Evolutionary conservation across 1,140 invertebrate species (phyloP).

Genomic region (Propsilocerus akamusi): DNA sequence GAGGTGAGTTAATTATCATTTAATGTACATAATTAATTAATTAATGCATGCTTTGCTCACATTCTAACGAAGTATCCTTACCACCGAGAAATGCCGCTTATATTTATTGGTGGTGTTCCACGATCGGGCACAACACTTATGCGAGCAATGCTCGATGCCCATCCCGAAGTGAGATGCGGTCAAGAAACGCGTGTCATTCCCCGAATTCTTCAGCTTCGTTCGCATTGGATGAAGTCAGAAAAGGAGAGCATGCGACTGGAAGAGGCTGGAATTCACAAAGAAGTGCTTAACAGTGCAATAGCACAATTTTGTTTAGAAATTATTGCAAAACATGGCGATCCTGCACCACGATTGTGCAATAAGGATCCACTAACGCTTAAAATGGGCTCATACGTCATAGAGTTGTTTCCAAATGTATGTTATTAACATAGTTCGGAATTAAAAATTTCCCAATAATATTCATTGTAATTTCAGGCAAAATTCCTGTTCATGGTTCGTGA

Average conservation of each 20-base stretch:
- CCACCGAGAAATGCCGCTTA: constrained; percentile 74
- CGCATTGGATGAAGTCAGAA: constrained; percentile 83
- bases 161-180: constrained; percentile 93
- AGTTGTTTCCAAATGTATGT: constrained; percentile 51
- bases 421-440: not conserved
- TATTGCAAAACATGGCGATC: constrained; percentile 87
- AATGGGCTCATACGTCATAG: constrained; percentile 71
- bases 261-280: constrained; percentile 86
- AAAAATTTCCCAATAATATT: constrained; percentile 43
- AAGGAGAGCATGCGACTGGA: constrained; percentile 73
- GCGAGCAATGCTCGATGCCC: constrained; percentile 95
- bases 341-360: constrained; percentile 85
- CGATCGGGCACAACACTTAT: constrained; percentile 92
- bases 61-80: constrained; percentile 50
- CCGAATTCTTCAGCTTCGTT: constrained; percentile 74
- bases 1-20: constrained; percentile 9
- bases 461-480: constrained; percentile 40
- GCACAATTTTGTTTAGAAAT: constrained; percentile 93
- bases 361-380: constrained; percentile 97
- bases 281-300: constrained; percentile 86
- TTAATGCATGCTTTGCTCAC: constrained; percentile 38
- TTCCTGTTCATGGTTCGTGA: constrained; percentile 97
- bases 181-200: constrained; percentile 97
- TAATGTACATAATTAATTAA: too few relatives aligned
- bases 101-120: constrained; percentile 94